These are phyloP conservation scores for Dascillus cervinus DNA, from an alignment of 2,888 invertebrate genomes.

Conservation along the genomic window DNA sequence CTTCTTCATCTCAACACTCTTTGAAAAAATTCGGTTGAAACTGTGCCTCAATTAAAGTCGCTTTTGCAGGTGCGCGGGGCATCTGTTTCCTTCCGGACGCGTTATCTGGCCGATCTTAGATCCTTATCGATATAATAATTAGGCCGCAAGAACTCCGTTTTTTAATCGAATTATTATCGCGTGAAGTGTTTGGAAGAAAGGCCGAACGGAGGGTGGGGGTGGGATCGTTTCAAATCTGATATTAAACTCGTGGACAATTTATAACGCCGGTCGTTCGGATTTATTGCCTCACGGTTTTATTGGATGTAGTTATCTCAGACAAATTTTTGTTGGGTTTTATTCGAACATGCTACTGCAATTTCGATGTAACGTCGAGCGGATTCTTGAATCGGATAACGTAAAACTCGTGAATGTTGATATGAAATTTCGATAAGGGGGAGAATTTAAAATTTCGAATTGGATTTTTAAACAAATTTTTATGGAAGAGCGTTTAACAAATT, in stretches of 20 bases:
- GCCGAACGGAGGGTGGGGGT: too few species aligned
- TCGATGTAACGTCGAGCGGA: background rate
- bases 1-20: constrained; percentile 26
- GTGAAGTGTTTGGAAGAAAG: background rate
- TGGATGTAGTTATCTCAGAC: constrained; percentile 27
- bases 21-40: too few species aligned
- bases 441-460: constrained; percentile 39
- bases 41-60: constrained; percentile 19
- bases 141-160: constrained; percentile 18
- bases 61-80: constrained; percentile 21
- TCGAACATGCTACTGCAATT: constrained; percentile 1
- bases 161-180: background rate
- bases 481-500: constrained; percentile 37
- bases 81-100: constrained; percentile 25
- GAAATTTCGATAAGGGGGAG: constrained; percentile 35
- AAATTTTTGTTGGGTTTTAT: constrained; percentile 10
- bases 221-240: constrained; percentile 33
- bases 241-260: constrained; percentile 39
- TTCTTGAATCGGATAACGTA: constrained; percentile 2
- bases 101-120: constrained; percentile 20
- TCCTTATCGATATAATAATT: constrained; percentile 22
- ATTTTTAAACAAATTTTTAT: constrained; percentile 39
- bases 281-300: constrained; percentile 37
- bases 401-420: constrained; percentile 31
- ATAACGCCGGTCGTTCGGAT: constrained; percentile 37